Conservation (phyloP, 2,888 invertebrate species). For the Dorcus hopei region DNA sequence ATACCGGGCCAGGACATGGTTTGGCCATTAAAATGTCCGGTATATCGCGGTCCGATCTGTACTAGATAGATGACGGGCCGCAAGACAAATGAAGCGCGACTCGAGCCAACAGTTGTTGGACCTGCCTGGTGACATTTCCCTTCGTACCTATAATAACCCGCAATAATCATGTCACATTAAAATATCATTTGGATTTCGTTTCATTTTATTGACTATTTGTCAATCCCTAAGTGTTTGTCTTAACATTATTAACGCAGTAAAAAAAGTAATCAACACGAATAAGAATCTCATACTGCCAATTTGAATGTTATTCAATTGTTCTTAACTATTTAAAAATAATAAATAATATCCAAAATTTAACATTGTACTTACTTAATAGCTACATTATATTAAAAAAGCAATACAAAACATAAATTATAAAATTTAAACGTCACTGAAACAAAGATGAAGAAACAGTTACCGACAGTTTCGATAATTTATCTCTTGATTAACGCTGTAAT, state of each 20-base stretch:
- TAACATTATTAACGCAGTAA: not conserved
- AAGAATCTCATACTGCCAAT: too few relatives aligned
- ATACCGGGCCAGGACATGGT: slow-evolving; percentile 60
- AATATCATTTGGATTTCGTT: slow-evolving; percentile 30
- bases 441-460: too few relatives aligned
- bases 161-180: slow-evolving; percentile 36
- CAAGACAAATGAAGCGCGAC: slow-evolving; percentile 50
- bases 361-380: too few relatives aligned
- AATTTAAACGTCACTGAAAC: too few relatives aligned
- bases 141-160: slow-evolving; percentile 23
- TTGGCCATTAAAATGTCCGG: slow-evolving; percentile 68
- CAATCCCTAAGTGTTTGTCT: slow-evolving; percentile 1
- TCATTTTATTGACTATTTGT: slow-evolving; percentile 26
- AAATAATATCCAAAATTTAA: too few relatives aligned
- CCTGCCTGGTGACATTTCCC: slow-evolving; percentile 24
- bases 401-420: too few relatives aligned
- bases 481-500: too few relatives aligned
- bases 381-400: too few relatives aligned
- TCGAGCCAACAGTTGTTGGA: slow-evolving; percentile 21
- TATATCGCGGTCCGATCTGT: slow-evolving; percentile 61
- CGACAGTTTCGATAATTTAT: too few relatives aligned
- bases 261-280: too few relatives aligned
- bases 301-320: too few relatives aligned
- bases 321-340: too few relatives aligned
- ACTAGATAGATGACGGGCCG: slow-evolving; percentile 59